Conservation (phyloP, 1,140 invertebrate species). For the Lordiphosa collinella region DNA sequence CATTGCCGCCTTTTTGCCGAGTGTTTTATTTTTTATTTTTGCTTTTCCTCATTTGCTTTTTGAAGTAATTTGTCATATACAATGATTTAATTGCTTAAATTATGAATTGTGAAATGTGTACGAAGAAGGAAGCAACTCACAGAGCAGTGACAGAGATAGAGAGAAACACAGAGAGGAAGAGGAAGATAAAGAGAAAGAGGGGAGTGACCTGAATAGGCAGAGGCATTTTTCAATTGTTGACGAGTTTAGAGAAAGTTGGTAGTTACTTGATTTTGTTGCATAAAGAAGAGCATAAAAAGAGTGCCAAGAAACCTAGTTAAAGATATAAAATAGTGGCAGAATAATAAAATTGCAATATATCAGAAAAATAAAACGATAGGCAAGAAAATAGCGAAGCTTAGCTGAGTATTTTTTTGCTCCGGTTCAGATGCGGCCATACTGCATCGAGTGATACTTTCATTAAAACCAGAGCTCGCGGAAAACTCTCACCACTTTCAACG, state of each 20-base stretch:
- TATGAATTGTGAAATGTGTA: slow-evolving; percentile 50
- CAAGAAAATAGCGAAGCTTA: no score
- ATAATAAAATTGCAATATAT: no score
- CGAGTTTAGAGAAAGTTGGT: slow-evolving; percentile 16
- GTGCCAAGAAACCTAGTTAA: background rate
- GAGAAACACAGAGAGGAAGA: background rate
- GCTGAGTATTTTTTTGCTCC: no score
- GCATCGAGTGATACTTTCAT: no score
- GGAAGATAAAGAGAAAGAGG: background rate
- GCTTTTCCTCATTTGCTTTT: slow-evolving; percentile 40
- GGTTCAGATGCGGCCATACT: no score
- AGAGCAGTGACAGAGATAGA: background rate
- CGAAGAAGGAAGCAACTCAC: background rate
- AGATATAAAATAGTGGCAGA: no score
- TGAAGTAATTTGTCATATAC: slow-evolving; percentile 58
- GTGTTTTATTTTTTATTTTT: slow-evolving; percentile 14
- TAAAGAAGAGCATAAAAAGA: slow-evolving; percentile 5
- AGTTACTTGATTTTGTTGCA: background rate
- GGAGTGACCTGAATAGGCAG: slow-evolving; percentile 11
- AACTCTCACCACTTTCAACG: no score
- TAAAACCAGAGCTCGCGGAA: no score
- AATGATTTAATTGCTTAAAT: slow-evolving; percentile 64
- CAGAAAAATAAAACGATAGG: no score
- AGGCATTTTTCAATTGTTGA: slow-evolving; percentile 8
- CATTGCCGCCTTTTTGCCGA: slow-evolving; percentile 6